Percentiles rank a stretch among this genome's conserved stretches.
Evolutionary conservation across 1,140 invertebrate genomes (phyloP).

Genomic region (Littorina saxatilis): DNA sequence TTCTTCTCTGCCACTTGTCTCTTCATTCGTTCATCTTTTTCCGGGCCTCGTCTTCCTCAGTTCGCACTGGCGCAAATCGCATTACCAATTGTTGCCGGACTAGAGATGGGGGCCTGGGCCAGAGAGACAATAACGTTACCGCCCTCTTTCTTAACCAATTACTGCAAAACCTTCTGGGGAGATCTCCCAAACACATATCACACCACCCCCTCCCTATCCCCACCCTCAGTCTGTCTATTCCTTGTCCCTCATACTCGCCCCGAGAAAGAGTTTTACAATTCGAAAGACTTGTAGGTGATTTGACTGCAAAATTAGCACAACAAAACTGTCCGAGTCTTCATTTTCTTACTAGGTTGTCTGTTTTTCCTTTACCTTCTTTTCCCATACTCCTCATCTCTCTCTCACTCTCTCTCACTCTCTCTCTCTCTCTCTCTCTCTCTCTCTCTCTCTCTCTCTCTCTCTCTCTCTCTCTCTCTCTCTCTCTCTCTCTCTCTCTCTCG

Average conservation of each 20-base stretch:
- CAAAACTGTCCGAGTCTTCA: too few relatives aligned
- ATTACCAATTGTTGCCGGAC: conserved; percentile 4
- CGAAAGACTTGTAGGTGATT: too few relatives aligned
- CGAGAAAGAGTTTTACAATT: too few relatives aligned
- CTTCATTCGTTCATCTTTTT: conserved; percentile 1
- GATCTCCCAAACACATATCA: background rate
- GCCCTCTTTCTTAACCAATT: too few relatives aligned
- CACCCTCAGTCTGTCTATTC: background rate
- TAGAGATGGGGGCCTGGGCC: background rate
- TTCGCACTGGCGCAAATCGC: background rate
- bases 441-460: background rate
- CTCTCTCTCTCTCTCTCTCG: background rate
- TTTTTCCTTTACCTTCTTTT: too few relatives aligned
- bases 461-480: background rate
- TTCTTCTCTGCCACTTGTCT: conserved; percentile 1
- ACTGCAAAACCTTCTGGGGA: too few relatives aligned
- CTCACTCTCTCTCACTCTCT: background rate
- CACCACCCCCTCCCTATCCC: background rate
- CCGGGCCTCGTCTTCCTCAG: background rate
- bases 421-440: background rate
- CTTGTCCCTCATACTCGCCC: too few relatives aligned
- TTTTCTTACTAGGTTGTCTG: too few relatives aligned
- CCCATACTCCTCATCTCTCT: too few relatives aligned
- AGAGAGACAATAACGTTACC: too few relatives aligned
- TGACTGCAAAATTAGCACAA: too few relatives aligned